Evolutionary conservation across 2,113 vertebrate species (phyloP), one percentile per base, ranked within the genome.

Genomic region (Lampris megalopsis): DNA sequence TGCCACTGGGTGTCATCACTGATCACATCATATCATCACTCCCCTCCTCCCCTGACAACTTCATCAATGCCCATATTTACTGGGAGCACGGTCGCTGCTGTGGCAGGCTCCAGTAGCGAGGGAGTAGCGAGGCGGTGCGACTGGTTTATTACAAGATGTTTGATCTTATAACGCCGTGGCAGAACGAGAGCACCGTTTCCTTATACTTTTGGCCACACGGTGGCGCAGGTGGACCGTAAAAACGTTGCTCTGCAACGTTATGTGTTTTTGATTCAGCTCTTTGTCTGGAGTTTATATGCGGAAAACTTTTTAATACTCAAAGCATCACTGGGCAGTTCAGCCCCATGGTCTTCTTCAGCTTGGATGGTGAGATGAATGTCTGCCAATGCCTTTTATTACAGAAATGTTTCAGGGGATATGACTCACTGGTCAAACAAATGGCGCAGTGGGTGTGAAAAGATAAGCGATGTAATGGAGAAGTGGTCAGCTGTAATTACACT

Each of bases 1-100:
- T 77, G 82, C 87, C 80, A 82, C 85, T 64, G 82, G 85, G 87
- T 88, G 89, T 93, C 92, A 91, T 77, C 84, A 52, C 80, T 72
- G 86, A 91, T 93, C 88, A 83, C 58, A 68, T 91, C 91, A 89
- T 56, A 67, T 83, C 71, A 75, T 54, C 68, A 3, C 75, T 75
- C 68, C 45, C 64, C 36, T 63, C 65, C 70, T 5, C 69, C 75
- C 57, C 68, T 71, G 79, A 89, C 79, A 82, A 76, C 77, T 86
- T 79, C 80, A 85, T 93, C 85, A 86, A 64, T 79, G 52, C 37
- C n/a, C 62, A 81, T 88, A 88, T 78, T 64, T 83, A 79, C 77
- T 63, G 61, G 75, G 73, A 76, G 38, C 65, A 9, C 49, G 35
- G 66, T 60, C 42, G 63, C 63, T 58, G 81, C 79, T 70, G 73